Evolutionary conservation across 1,140 invertebrate species (phyloP).

Genomic region (Mylabris phalerata): DNA sequence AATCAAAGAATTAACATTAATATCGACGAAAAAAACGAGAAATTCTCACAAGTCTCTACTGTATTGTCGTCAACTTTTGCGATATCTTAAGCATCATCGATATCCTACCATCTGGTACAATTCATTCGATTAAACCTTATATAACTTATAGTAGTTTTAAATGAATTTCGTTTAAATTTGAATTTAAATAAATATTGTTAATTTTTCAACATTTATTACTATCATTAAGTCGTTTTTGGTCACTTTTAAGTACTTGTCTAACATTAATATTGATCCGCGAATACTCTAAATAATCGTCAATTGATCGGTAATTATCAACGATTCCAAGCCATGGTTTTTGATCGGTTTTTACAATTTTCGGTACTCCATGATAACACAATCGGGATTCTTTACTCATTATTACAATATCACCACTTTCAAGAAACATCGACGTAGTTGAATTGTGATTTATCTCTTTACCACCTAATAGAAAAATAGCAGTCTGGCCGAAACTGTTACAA

Average conservation of each 20-base stretch:
- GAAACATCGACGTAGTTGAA: slow-evolving; percentile 57
- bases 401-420: slow-evolving; percentile 74
- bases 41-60: slow-evolving; percentile 8
- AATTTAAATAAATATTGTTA: background rate
- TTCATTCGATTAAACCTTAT: slow-evolving; percentile 18
- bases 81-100: slow-evolving; percentile 15
- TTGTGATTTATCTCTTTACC: slow-evolving; percentile 54
- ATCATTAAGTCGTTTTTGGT: slow-evolving; percentile 22
- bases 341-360: slow-evolving; percentile 57
- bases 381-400: slow-evolving; percentile 73
- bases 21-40: background rate
- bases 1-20: background rate
- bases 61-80: slow-evolving; percentile 14
- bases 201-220: slow-evolving; percentile 1
- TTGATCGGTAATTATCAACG: slow-evolving; percentile 45
- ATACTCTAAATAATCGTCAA: slow-evolving; percentile 49
- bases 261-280: slow-evolving; percentile 73
- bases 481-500: slow-evolving; percentile 70
- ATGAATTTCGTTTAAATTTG: slow-evolving; percentile 1
- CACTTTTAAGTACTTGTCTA: slow-evolving; percentile 57
- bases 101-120: slow-evolving; percentile 12
- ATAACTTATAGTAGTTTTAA: slow-evolving; percentile 9
- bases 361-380: slow-evolving; percentile 76
- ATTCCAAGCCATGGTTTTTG: slow-evolving; percentile 36
- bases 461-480: slow-evolving; percentile 79